These are phyloP conservation scores for Atherinosoma microstoma DNA, from an alignment of 2,797 vertebrate species.

Conservation along the genomic window DNA sequence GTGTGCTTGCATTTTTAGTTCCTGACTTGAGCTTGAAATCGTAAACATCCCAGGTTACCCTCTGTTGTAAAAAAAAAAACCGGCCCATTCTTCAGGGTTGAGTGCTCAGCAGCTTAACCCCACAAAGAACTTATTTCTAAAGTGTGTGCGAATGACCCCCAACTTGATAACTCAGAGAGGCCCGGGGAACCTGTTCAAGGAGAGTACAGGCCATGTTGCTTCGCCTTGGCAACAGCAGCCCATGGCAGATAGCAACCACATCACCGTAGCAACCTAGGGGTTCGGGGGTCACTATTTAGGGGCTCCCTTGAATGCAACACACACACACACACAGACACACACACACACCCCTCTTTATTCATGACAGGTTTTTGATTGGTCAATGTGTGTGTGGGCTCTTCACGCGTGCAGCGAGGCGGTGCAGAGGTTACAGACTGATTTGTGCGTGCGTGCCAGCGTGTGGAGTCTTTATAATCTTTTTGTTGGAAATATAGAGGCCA, in stretches of 20 bases:
- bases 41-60: neutral
- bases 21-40: neutral
- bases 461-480: constrained; percentile 17
- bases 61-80: constrained; percentile 17
- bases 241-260: constrained; percentile 63
- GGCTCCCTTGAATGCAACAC: constrained; percentile 61
- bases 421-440: constrained; percentile 51
- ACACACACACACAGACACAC: no score
- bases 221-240: constrained; percentile 65
- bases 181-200: constrained; percentile 41
- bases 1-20: neutral
- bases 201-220: constrained; percentile 39
- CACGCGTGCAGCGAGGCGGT: constrained; percentile 54
- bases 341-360: constrained; percentile 63
- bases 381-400: constrained; percentile 48
- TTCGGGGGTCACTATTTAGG: constrained; percentile 61
- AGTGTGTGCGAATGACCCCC: constrained; percentile 53
- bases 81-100: constrained; percentile 32
- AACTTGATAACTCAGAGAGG: constrained; percentile 64
- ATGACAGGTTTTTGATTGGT: constrained; percentile 73
- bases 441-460: constrained; percentile 30
- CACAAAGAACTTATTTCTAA: constrained; percentile 55
- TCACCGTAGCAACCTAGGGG: constrained; percentile 73
- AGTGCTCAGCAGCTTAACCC: constrained; percentile 54
- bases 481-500: constrained; percentile 1